Conservation (phyloP, 2,797 vertebrate species). For the Varecia variegata region DNA sequence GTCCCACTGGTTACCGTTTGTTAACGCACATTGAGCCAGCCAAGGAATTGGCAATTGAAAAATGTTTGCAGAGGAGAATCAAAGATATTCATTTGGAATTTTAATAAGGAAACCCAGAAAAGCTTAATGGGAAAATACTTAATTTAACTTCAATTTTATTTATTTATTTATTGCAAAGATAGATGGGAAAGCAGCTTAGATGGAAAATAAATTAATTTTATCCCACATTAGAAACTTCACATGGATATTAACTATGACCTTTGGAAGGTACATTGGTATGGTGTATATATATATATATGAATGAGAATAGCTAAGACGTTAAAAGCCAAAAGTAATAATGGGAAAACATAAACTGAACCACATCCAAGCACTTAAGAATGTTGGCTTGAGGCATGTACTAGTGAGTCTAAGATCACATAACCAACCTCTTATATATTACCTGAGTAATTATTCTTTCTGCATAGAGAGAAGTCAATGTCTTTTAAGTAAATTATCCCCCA, state of each 20-base stretch:
- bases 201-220: constrained; percentile 38
- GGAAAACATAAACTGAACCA: neutral
- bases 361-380: neutral
- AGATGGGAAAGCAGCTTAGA: constrained; percentile 6
- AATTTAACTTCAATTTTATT: constrained; percentile 28
- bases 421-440: neutral
- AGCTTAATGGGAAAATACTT: constrained; percentile 24
- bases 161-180: constrained; percentile 4
- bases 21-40: neutral
- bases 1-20: neutral
- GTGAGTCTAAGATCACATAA: neutral
- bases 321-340: neutral
- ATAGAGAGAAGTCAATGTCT: neutral
- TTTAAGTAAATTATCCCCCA: neutral
- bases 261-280: neutral
- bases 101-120: constrained; percentile 55
- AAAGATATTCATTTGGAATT: constrained; percentile 56
- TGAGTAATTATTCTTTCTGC: neutral
- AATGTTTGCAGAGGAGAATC: constrained; percentile 25
- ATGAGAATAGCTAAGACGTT: constrained; percentile 7
- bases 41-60: constrained; percentile 7
- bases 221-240: neutral
- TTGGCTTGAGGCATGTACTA: neutral
- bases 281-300: neutral
- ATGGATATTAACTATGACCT: neutral